Evolutionary conservation across 2,797 vertebrate species (phyloP).

Genomic region (Hephaestus fuliginosus): DNA sequence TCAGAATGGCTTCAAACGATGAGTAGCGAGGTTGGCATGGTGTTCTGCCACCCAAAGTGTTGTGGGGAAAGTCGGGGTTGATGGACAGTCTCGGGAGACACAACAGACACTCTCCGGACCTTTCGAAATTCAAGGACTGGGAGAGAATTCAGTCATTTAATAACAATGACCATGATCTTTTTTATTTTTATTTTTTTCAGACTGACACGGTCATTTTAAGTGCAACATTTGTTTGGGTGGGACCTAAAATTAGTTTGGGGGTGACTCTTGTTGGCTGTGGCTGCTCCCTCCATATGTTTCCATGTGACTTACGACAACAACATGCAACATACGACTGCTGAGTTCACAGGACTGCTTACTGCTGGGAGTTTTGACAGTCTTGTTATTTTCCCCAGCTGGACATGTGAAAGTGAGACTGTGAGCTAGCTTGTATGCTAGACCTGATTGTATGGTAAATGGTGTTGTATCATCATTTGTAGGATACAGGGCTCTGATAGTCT

Average conservation of each 20-base stretch:
- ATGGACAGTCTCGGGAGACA: neutral
- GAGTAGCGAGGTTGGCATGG: neutral
- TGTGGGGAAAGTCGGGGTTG: neutral
- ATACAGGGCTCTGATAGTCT: neutral
- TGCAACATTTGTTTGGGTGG: neutral
- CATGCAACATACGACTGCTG: neutral
- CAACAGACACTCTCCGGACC: neutral
- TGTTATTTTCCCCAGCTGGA: neutral
- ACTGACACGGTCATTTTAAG: neutral
- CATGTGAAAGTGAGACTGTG: neutral
- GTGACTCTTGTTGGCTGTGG: no score
- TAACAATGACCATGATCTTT: neutral
- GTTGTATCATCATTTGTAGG: neutral
- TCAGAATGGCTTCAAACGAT: neutral
- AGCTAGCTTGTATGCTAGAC: neutral
- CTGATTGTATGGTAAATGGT: no score
- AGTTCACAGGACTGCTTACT: no score
- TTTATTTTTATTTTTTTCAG: neutral
- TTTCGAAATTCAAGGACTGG: neutral
- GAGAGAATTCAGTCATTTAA: neutral
- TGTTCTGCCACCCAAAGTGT: neutral
- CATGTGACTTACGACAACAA: no score
- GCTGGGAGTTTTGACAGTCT: neutral
- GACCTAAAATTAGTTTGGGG: neutral
- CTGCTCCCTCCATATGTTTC: no score